Base-by-base conservation (phyloP, 2,888 invertebrate species). In the Eupsilia transversa region DNA sequence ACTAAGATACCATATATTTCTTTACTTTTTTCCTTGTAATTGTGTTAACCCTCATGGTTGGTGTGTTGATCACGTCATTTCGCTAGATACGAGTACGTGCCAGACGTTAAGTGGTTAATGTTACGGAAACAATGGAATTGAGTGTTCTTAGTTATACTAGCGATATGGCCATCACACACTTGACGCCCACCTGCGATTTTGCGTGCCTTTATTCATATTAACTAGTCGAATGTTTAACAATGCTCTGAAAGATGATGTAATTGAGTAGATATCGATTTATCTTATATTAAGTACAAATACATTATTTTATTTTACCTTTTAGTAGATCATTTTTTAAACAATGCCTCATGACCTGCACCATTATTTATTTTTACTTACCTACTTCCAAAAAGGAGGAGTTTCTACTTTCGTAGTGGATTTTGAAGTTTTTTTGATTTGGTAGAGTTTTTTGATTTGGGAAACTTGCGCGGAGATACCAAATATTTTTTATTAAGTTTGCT, bases 71-170 rank as follows among this genome's bases (percentile, higher is more conserved):
- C 79, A 86, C 89, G 87, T 89, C 89, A 91, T 78, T 84, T 61
- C 61, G 60, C 60, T 71, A 72, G 70, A 75, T 84, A 77, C 69
- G 67, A 61, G 41, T 79, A 81, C 77, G 82, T 85, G 76, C 71
- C 63, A 78, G 74, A 74, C 75, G 88, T 87, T 89, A 91, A 93
- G 91, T 93, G 92, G 91, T 83, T 91, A 89, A 92, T 90, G 85
- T 85, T 82, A 84, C 77, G 89, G 88, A 90, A 90, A 92, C 90
- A 92, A 91, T 90, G 83, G 84, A 84, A 63, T 43, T 59, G 60
- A 68, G 78, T 84, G 86, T 86, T 86, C 75, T 79, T 64, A 59
- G 56, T 77, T 64, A 60, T 54, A 56, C 41, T 64, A 65, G 43
- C 46, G 52, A 27, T 64, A 73, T 69, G 68, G 41, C 17, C 60